A percentile compares a stretch with the other conserved stretches of the same genome.
These are phyloP conservation scores for Ictidomys tridecemlineatus DNA, from an alignment of 2,113 vertebrate genomes.

Conservation along the genomic window DNA sequence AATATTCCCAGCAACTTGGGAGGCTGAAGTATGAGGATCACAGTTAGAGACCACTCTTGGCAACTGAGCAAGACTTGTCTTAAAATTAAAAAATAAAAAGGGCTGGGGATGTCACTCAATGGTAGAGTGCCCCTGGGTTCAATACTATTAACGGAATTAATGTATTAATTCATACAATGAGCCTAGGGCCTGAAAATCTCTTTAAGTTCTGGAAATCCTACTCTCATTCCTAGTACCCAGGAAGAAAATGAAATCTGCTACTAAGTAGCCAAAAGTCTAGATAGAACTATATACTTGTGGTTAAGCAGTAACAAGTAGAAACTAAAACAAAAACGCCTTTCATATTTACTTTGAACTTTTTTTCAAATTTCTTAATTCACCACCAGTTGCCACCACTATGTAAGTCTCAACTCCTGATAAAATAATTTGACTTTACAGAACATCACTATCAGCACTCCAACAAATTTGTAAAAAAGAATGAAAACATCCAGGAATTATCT, in stretches of 20 bases:
- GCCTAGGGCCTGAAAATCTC: slow-evolving; percentile 14
- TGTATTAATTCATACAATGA: neutral
- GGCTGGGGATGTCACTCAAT: neutral
- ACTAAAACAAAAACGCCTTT: slow-evolving; percentile 3
- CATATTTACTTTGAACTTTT: slow-evolving; percentile 51
- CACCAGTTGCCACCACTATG: neutral
- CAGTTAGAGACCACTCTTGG: neutral
- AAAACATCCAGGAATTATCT: slow-evolving; percentile 3
- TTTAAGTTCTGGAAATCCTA: slow-evolving; percentile 29
- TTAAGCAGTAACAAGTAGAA: neutral
- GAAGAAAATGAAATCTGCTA: slow-evolving; percentile 19
- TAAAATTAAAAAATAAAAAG: neutral
- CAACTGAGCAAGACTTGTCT: neutral
- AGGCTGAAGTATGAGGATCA: neutral
- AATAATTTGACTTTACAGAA: slow-evolving; percentile 5
- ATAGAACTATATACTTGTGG: neutral
- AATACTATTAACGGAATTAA: neutral
- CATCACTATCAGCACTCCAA: neutral
- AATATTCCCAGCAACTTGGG: neutral
- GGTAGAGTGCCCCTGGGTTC: neutral
- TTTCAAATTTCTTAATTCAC: slow-evolving; percentile 22
- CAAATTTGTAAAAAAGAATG: neutral
- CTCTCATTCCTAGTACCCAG: neutral
- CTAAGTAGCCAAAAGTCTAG: slow-evolving; percentile 2
- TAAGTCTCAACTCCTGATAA: neutral